Percentiles rank a stretch among this genome's conserved stretches.
These are phyloP conservation scores for Zalophus californianus DNA, from an alignment of 2,797 vertebrate genomes.

Conservation along the genomic window DNA sequence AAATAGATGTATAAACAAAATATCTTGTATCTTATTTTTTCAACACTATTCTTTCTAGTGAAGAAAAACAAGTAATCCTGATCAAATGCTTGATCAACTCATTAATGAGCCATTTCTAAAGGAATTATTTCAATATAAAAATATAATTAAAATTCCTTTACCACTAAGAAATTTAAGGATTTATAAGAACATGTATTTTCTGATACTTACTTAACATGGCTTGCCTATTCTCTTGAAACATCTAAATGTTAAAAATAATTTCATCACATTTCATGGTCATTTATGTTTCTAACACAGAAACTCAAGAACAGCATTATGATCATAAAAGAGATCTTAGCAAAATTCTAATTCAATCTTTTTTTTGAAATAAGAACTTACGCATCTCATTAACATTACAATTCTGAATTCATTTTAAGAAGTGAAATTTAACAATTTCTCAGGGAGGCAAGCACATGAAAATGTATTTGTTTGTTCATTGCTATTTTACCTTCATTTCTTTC, in stretches of 20 bases:
- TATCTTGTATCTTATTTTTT: conserved; percentile 43
- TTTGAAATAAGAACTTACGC: not conserved
- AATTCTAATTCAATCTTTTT: not conserved
- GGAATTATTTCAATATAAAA: conserved; percentile 49
- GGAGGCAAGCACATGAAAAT: not conserved
- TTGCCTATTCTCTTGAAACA: conserved; percentile 1
- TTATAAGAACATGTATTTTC: conserved; percentile 44
- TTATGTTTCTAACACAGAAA: conserved; percentile 33
- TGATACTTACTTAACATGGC: not conserved
- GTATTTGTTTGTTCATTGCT: not conserved
- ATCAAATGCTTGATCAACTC: conserved; percentile 1
- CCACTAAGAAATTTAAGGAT: not conserved
- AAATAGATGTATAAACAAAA: not conserved
- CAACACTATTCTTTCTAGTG: conserved; percentile 4
- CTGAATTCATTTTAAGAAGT: not conserved
- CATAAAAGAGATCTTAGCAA: conserved; percentile 19
- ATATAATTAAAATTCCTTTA: not conserved
- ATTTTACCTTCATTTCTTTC: not conserved
- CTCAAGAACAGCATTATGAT: not conserved
- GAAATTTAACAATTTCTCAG: conserved; percentile 2
- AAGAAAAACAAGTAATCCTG: conserved; percentile 17
- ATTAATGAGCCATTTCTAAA: conserved; percentile 31
- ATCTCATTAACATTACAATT: conserved; percentile 39
- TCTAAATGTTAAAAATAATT: conserved; percentile 57
- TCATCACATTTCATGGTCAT: not conserved